Conservation (phyloP, 2,797 vertebrate species). For the Smutsia temminckii region DNA sequence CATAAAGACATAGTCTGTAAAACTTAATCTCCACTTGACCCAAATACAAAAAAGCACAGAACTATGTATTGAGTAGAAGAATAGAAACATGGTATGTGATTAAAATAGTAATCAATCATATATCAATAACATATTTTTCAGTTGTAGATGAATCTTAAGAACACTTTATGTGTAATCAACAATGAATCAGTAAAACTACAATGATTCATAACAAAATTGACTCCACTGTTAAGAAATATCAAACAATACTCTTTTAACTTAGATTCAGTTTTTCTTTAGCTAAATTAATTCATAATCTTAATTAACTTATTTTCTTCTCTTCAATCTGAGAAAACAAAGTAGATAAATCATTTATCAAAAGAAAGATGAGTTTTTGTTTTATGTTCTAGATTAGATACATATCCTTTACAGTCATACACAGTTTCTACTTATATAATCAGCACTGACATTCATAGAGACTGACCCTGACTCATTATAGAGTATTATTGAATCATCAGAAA, state of each 20-base stretch:
- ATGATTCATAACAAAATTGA: not conserved
- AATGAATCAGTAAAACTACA: not conserved
- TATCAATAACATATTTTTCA: not conserved
- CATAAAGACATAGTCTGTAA: not conserved
- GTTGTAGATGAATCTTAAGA: not conserved
- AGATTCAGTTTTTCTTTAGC: not conserved
- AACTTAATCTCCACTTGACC: not conserved
- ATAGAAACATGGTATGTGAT: not conserved
- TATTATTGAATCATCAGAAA: conserved; percentile 24
- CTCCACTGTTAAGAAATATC: not conserved
- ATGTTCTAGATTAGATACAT: not conserved
- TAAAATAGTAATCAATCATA: not conserved
- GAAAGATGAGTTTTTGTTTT: not conserved
- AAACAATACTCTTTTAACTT: not conserved
- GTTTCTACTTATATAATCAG: conserved; percentile 8
- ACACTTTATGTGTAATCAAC: not conserved
- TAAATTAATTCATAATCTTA: conserved; percentile 31
- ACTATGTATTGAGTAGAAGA: not conserved
- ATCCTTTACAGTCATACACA: not conserved
- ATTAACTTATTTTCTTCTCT: not conserved
- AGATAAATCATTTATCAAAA: conserved; percentile 4
- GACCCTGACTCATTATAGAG: not conserved
- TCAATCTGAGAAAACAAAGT: not conserved
- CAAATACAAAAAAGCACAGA: not conserved
- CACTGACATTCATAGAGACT: not conserved